A percentile compares a stretch with the other conserved stretches of the same genome.
Conservation (phyloP, 2,888 invertebrate genomes). For the Aleiodes alternator region DNA sequence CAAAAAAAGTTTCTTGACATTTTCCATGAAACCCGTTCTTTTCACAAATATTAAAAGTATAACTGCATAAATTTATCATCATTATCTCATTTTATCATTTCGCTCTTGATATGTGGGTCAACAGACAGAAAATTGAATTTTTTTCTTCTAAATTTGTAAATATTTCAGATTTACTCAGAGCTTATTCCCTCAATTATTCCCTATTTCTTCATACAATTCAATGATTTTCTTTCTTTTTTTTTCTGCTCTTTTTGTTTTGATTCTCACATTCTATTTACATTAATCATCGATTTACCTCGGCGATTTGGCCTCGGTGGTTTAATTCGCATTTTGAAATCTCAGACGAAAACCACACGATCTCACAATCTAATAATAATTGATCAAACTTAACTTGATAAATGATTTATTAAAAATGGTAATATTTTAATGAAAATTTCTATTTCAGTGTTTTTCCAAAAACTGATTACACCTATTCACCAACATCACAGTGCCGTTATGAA, state of each 20-base stretch:
- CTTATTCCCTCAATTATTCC: too few relatives aligned
- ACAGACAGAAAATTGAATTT: too few relatives aligned
- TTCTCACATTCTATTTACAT: conserved; percentile 10
- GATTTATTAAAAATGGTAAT: not conserved
- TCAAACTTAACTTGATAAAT: not conserved
- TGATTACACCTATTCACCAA: conserved; percentile 91
- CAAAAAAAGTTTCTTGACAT: not conserved
- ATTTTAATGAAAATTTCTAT: conserved; percentile 49
- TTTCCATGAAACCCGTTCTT: not conserved
- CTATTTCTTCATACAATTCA: too few relatives aligned
- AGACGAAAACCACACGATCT: conserved; percentile 12
- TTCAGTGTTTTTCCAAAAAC: conserved; percentile 92
- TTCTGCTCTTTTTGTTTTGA: not conserved
- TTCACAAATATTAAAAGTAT: not conserved
- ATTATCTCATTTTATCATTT: not conserved
- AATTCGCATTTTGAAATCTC: not conserved
- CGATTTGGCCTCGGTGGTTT: conserved; percentile 11
- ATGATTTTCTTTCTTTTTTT: not conserved
- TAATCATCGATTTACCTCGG: not conserved
- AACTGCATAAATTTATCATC: not conserved
- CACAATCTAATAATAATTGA: conserved; percentile 2
- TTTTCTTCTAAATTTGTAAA: too few relatives aligned
- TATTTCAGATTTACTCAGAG: too few relatives aligned
- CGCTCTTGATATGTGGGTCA: not conserved
- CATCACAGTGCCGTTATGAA: conserved; percentile 88